These are phyloP conservation scores for Drosophila bunnanda DNA, from an alignment of 2,888 invertebrate species.

Conservation along the genomic window DNA sequence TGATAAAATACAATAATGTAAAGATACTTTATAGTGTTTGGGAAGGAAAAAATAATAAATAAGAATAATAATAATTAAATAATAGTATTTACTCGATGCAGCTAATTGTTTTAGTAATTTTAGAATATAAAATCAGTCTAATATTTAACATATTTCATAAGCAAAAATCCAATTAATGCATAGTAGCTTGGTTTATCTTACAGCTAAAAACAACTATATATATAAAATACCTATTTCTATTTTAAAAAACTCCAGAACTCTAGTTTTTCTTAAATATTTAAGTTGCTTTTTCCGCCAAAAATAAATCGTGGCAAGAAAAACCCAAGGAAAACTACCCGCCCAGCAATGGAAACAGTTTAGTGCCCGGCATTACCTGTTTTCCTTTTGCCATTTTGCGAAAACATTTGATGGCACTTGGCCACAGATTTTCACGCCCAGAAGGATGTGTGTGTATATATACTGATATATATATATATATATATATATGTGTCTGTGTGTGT, in stretches of 20 bases:
- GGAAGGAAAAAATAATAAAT: too few relatives aligned
- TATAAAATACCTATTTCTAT: neutral
- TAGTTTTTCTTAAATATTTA: neutral
- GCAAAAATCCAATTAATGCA: too few relatives aligned
- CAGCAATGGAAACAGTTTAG: constrained; percentile 18
- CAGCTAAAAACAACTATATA: neutral
- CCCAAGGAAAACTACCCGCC: neutral
- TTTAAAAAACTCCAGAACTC: neutral
- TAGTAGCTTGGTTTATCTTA: too few relatives aligned
- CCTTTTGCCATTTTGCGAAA: constrained; percentile 17
- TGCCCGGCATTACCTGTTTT: constrained; percentile 7
- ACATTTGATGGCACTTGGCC: constrained; percentile 36
- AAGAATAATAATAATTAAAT: too few relatives aligned
- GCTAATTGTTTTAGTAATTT: neutral
- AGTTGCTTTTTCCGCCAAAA: neutral
- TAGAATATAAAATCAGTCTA: neutral
- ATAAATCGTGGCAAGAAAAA: neutral
- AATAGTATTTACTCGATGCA: too few relatives aligned
- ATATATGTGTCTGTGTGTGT: neutral
- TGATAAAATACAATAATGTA: too few relatives aligned
- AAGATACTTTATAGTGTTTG: too few relatives aligned
- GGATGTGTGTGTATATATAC: neutral
- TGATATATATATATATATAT: neutral
- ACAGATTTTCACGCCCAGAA: constrained; percentile 40
- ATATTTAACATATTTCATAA: neutral